A percentile compares a stretch with the other conserved stretches of the same genome.
Evolutionary conservation across 2,888 invertebrate species (phyloP).

Genomic region (Eupsilia transversa): DNA sequence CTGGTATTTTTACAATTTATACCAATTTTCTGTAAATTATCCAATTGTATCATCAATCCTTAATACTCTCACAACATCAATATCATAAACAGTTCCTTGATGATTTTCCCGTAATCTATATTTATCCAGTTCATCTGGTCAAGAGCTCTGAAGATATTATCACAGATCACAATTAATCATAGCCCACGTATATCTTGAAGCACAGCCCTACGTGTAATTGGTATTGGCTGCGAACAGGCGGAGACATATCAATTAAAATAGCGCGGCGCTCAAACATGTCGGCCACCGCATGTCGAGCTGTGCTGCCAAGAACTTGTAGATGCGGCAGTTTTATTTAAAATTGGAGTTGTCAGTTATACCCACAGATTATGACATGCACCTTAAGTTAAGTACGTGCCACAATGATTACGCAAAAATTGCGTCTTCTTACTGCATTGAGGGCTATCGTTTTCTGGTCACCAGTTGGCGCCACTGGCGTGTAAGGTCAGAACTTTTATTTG

Average conservation of each 20-base stretch:
- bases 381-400: not conserved
- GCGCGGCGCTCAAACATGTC: conserved; percentile 73
- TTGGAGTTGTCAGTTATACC: not conserved
- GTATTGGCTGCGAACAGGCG: conserved; percentile 73
- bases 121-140: too few relatives aligned
- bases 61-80: too few relatives aligned
- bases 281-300: conserved; percentile 62
- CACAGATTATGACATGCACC: not conserved
- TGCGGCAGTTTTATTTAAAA: conserved; percentile 46
- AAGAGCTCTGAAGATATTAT: not conserved
- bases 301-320: conserved; percentile 49
- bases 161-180: conserved; percentile 36
- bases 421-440: not conserved
- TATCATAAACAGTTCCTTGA: too few relatives aligned
- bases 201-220: conserved; percentile 72
- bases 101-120: too few relatives aligned
- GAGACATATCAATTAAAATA: conserved; percentile 89
- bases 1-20: too few relatives aligned
- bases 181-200: conserved; percentile 16
- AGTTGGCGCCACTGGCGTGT: too few relatives aligned
- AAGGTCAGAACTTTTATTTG: too few relatives aligned
- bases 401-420: not conserved
- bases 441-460: too few relatives aligned
- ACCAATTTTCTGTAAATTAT: too few relatives aligned
- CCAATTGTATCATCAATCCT: not conserved